Evolutionary conservation across 2,797 vertebrate genomes (phyloP).

Genomic region (Pseudomugil tenellus): DNA sequence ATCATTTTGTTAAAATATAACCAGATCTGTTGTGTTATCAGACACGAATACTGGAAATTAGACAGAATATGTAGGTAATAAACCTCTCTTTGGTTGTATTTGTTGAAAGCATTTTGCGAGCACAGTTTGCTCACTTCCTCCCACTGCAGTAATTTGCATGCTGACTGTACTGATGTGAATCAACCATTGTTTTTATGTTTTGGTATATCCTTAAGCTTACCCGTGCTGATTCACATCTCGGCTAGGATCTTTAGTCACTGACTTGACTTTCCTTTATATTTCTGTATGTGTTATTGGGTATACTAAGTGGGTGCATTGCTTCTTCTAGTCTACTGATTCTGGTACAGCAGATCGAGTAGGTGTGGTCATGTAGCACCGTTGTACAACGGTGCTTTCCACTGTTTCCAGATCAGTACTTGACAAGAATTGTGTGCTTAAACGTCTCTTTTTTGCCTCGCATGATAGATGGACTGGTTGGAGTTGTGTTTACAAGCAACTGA

Average conservation of each 20-base stretch:
- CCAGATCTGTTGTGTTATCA: neutral
- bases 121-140: slow-evolving; percentile 50
- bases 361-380: slow-evolving; percentile 64
- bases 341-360: slow-evolving; percentile 71
- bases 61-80: neutral
- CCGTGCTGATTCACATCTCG: slow-evolving; percentile 29
- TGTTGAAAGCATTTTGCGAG: slow-evolving; percentile 26
- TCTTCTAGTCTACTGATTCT: slow-evolving; percentile 46
- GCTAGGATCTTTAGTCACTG: slow-evolving; percentile 21
- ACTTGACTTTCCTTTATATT: slow-evolving; percentile 1
- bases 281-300: neutral
- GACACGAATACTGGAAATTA: neutral
- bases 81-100: slow-evolving; percentile 8
- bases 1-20: neutral
- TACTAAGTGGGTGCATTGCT: slow-evolving; percentile 23
- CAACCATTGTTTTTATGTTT: slow-evolving; percentile 35
- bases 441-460: slow-evolving; percentile 47
- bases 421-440: slow-evolving; percentile 26
- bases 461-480: slow-evolving; percentile 53
- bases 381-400: slow-evolving; percentile 51
- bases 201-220: slow-evolving; percentile 19
- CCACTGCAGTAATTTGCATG: slow-evolving; percentile 80
- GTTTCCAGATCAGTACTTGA: slow-evolving; percentile 66
- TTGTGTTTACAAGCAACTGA: slow-evolving; percentile 78
- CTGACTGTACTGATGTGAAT: slow-evolving; percentile 43